A percentile compares a stretch with the other conserved stretches of the same genome.
Evolutionary conservation across 2,797 vertebrate species (phyloP).

Genomic region (Rhinatrema bivittatum): DNA sequence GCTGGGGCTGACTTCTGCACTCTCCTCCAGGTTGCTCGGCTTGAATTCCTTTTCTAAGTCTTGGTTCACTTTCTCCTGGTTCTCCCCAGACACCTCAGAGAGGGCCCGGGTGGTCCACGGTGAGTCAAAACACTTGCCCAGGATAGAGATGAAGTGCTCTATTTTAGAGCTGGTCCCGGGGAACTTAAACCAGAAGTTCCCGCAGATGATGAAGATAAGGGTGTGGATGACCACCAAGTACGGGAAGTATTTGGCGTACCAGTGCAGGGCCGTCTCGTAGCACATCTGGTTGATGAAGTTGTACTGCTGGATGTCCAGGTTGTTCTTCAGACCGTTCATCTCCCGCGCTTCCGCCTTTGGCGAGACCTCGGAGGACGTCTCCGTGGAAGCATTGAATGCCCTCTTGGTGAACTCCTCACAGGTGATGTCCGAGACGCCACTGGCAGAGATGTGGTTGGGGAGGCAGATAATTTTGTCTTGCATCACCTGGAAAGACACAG

Average conservation of each 20-base stretch:
- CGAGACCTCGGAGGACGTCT: conserved; percentile 5
- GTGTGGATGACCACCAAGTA: conserved; percentile 86
- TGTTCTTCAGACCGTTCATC: conserved; percentile 68
- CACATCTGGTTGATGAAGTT: conserved; percentile 82
- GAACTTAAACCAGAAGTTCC: conserved; percentile 92
- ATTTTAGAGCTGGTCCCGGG: conserved; percentile 87
- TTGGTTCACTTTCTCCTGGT: conserved; percentile 54
- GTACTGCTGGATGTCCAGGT: conserved; percentile 84
- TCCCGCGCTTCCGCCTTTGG: conserved; percentile 21
- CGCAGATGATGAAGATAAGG: conserved; percentile 81
- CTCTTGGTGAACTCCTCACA: conserved; percentile 57
- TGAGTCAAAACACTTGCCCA: conserved; percentile 84
- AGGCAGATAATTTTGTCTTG: conserved; percentile 86
- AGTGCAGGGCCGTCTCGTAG: conserved; percentile 80
- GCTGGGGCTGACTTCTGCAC: conserved; percentile 30
- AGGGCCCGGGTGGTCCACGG: conserved; percentile 86
- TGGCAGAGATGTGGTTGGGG: conserved; percentile 61
- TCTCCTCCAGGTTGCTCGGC: conserved; percentile 30
- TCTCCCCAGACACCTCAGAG: conserved; percentile 80
- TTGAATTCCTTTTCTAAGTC: conserved; percentile 18
- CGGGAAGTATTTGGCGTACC: conserved; percentile 87
- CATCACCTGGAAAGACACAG: conserved; percentile 63
- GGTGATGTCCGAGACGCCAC: conserved; percentile 43
- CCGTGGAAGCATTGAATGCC: conserved; percentile 39
- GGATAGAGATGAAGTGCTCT: conserved; percentile 79